Base-by-base conservation (phyloP, 2,888 invertebrate genomes). In the Malachius bipustulatus region DNA sequence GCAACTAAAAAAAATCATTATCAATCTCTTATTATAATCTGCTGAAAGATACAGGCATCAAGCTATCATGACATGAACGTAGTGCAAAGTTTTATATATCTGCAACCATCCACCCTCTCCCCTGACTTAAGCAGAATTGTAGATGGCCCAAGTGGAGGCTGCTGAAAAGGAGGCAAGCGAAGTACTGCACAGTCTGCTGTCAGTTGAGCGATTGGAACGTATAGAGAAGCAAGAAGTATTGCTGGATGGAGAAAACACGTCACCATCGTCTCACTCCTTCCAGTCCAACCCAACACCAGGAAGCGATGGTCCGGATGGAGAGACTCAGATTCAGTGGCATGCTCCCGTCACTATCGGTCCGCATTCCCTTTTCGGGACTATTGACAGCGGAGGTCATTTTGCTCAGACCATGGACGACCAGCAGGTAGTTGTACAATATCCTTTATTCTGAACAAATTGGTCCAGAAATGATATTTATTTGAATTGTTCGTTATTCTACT, bases 161-260 rank as follows among this genome's bases (percentile, higher is more conserved):
- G 77, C 77, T 19, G 78, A 77, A 61, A 77, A 76, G 57, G 77
- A 77, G 57, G 77, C 77, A 12, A 77, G 75, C 51, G 77, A 77
- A 61, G 77, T 78, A 28, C 62, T 78, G 35, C 76, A 77, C 55
- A 74, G 76, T 11, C 59, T 77, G 41, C 59, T 77, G 36, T 75
- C 76, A 4, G 75, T 77, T 43, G 76, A 77, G 56, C 63, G 77
- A 16, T 70, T 76, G 30, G 75, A 75, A 54, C 72, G 75, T 50
- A 55, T 56, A 42, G 62, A 62, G 42, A 44, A 44, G 37, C 49
- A 51, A 36, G 46, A 49, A 34, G 47, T 51, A 11, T 57, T 58
- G 36, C 48, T 40, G 16, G 39, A 37, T 35, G 47, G 43, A 35
- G 57, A 55, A 26, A 51, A 57, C 42, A 48, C 53, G 11, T 51